A percentile compares a stretch with the other conserved stretches of the same genome.
Conservation (phyloP, 2,797 vertebrate genomes). For the Hippopotamyrus pictus region DNA sequence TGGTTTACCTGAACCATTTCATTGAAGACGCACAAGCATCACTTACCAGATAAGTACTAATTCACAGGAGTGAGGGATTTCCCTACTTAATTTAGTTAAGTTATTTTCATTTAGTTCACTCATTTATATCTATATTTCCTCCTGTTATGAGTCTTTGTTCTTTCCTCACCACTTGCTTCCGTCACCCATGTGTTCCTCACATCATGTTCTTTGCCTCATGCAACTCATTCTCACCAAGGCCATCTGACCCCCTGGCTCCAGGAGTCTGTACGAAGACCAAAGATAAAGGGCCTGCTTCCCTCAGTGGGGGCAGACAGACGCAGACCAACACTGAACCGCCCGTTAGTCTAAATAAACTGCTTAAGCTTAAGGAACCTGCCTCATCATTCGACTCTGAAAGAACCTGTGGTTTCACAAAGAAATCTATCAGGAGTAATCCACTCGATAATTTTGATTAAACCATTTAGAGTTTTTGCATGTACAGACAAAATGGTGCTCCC, state of each 20-base stretch:
- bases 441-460: background rate
- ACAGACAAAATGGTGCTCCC: background rate
- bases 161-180: background rate
- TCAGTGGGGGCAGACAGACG: background rate
- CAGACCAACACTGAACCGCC: background rate
- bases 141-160: background rate
- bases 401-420: background rate
- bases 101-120: background rate
- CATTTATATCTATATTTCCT: background rate
- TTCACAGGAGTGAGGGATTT: background rate
- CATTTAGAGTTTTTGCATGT: background rate
- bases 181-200: background rate
- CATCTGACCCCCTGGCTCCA: background rate
- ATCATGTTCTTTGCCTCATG: background rate
- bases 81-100: background rate
- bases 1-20: background rate
- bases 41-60: background rate
- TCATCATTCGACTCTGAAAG: background rate
- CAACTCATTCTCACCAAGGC: background rate
- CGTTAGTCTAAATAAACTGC: background rate
- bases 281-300: background rate
- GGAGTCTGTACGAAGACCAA: background rate
- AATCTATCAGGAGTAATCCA: background rate
- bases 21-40: background rate
- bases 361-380: background rate